Conservation (phyloP, 30 jellyfish, hydroid and myxozoan species). For the Hydra vulgaris region DNA sequence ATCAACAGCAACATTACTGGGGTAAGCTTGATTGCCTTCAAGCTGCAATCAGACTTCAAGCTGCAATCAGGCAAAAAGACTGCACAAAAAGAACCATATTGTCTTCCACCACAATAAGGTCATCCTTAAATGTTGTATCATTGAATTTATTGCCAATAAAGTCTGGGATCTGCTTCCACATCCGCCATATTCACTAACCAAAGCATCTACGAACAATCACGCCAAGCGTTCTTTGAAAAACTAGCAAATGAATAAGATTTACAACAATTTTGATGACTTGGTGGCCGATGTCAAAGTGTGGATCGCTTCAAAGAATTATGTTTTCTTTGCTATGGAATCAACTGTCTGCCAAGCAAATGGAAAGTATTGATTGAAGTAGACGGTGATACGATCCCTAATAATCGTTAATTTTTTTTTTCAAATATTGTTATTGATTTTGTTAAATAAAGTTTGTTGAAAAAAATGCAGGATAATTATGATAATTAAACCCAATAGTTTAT, state of each 20-base stretch:
- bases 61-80: background rate
- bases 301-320: background rate
- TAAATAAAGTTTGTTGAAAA: background rate
- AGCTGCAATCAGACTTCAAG: no score
- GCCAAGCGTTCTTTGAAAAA: background rate
- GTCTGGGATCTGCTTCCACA: background rate
- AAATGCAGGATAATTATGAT: background rate
- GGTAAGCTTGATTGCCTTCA: background rate
- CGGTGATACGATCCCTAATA: background rate
- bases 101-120: background rate
- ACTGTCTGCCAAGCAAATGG: background rate
- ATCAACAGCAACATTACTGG: background rate
- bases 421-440: background rate
- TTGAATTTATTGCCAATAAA: background rate
- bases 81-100: background rate
- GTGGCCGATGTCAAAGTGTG: background rate
- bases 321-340: background rate
- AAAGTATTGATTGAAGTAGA: background rate
- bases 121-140: background rate
- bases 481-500: no score
- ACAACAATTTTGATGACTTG: background rate
- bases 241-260: background rate
- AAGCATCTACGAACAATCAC: background rate
- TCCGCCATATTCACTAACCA: background rate
- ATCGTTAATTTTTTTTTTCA: background rate